phyloP scores from a whole-genome alignment of 2,888 invertebrate species.

The Escarpia spicata region DNA sequence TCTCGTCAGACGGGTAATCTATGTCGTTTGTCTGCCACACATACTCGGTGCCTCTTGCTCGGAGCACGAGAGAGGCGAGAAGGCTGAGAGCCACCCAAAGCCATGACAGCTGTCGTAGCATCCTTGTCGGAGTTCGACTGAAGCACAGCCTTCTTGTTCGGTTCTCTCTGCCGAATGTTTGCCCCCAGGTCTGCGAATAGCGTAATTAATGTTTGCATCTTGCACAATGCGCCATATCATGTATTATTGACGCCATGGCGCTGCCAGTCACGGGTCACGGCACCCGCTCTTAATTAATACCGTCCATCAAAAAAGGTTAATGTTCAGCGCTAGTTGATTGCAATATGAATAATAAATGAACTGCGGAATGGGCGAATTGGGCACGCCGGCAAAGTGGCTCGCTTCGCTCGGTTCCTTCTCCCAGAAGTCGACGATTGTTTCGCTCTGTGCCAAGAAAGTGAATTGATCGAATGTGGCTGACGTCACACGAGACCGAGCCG shows the following conservation, averaged over 20 bases:
- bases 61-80: background rate
- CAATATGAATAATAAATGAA: background rate
- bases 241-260: background rate
- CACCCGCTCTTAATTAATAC: background rate
- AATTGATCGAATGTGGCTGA: background rate
- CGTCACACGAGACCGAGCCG: background rate
- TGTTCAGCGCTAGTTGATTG: background rate
- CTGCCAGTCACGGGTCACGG: background rate
- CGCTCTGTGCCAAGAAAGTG: background rate
- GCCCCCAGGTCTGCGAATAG: background rate
- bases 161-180: background rate
- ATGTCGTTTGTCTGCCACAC: slow-evolving; percentile 12
- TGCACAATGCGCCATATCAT: background rate
- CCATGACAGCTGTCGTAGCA: background rate
- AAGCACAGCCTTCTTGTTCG: background rate
- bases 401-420: background rate
- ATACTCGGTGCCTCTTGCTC: background rate
- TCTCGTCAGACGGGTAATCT: background rate
- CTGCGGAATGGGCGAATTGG: background rate
- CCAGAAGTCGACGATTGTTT: background rate
- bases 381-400: background rate
- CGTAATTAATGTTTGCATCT: background rate
- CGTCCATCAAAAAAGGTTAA: background rate
- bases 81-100: background rate
- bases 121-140: background rate